Percentiles rank a stretch among this genome's conserved stretches.
Evolutionary conservation across 2,113 vertebrate genomes (phyloP).

Genomic region (Siniperca chuatsi): DNA sequence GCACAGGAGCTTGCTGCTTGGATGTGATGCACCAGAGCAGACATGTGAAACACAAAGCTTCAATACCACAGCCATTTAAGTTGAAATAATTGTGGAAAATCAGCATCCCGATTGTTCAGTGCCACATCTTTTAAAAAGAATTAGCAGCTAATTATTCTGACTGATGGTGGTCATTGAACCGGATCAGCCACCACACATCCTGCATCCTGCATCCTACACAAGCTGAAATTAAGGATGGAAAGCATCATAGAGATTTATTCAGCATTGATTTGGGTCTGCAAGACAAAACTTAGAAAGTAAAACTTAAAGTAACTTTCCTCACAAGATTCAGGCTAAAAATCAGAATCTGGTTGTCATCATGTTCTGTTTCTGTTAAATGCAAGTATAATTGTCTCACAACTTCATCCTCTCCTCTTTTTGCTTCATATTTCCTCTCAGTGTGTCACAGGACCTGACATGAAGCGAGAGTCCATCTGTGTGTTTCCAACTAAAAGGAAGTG

Average conservation of each 20-base stretch:
- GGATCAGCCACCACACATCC: background rate
- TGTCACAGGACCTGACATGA: constrained; percentile 21
- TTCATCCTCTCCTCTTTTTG: background rate
- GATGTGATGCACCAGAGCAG: background rate
- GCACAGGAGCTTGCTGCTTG: no score
- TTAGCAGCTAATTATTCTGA: constrained; percentile 9
- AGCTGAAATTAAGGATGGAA: background rate
- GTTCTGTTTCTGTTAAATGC: background rate
- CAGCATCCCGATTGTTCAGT: background rate
- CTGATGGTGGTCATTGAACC: constrained; percentile 2
- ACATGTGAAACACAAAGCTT: background rate
- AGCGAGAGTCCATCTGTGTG: constrained; percentile 26
- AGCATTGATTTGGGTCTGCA: background rate
- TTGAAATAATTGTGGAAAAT: constrained; percentile 7
- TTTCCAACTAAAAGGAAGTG: constrained; percentile 31
- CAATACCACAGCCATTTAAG: background rate
- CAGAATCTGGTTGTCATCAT: background rate
- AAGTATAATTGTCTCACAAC: background rate
- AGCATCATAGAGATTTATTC: background rate
- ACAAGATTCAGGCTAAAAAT: background rate
- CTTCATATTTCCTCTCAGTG: background rate
- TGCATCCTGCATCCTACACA: no score
- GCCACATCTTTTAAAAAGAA: background rate
- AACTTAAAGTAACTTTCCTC: background rate
- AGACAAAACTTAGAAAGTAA: background rate